phyloP scores from a whole-genome alignment of 1,140 invertebrate species.

The Gonioctena quinquepunctata region DNA sequence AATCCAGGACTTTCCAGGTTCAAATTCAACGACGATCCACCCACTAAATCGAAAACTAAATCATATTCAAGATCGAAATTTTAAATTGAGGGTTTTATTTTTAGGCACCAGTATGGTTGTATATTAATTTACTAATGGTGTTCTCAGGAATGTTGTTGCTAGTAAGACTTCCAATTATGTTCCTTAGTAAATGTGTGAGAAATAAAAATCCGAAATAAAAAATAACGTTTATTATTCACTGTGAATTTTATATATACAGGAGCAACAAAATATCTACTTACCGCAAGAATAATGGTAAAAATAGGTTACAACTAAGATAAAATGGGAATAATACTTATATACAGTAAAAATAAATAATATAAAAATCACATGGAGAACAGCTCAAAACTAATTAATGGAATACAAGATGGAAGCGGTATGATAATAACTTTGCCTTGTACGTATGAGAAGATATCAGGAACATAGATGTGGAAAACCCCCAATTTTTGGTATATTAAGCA shows the following conservation, averaged over 20 bases:
- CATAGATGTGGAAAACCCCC: too few species aligned
- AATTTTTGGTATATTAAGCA: too few species aligned
- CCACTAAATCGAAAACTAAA: background rate
- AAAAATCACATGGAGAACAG: background rate
- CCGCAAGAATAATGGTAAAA: background rate
- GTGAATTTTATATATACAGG: background rate
- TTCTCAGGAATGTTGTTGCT: too few species aligned
- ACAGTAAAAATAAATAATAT: constrained; percentile 12
- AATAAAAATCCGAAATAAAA: background rate
- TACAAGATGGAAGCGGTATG: background rate
- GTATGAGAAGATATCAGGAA: too few species aligned
- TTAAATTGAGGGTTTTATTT: constrained; percentile 1
- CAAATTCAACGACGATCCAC: background rate
- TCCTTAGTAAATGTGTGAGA: too few species aligned
- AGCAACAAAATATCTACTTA: background rate
- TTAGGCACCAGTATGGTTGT: background rate
- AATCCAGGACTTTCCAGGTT: background rate
- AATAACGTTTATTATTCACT: background rate
- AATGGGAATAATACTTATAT: background rate
- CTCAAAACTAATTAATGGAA: background rate
- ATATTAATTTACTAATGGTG: too few species aligned
- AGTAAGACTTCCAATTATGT: too few species aligned
- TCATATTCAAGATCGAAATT: constrained; percentile 1
- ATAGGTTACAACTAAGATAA: background rate
- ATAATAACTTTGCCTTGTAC: too few species aligned